Evolutionary conservation across 2,888 invertebrate species (phyloP), one percentile per base, ranked within the genome.

Genomic region (Suillia variegata): DNA sequence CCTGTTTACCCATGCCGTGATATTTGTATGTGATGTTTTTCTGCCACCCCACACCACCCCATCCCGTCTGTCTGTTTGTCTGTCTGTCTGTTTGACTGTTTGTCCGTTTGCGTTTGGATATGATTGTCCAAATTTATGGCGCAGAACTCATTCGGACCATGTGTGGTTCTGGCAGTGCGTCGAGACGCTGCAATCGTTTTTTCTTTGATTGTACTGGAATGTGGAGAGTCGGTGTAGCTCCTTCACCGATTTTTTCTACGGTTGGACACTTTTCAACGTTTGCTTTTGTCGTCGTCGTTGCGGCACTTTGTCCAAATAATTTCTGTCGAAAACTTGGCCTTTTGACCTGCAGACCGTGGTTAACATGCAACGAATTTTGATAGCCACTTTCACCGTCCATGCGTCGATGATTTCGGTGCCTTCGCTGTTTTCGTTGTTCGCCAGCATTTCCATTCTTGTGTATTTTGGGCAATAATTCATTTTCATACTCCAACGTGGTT

Each of bases 321-420:
- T 78, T 78, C 20, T 79, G 74, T 20, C 80, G 65, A 26, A 79
- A 70, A 34, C 77, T 79, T 17, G 76, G 74, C 26, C 76, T 69
- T 57, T 74, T 78, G 2, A 62, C 54, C 48, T 67, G 67, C 47
- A 69, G 60, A 52, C 65, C 67, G 63, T 70, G 72, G 22, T 65
- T 68, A 26, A 55, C 69, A 61, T 69, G 24, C 54, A 68, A 65
- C 60, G 75, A 53, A 61, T 68, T 6, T 59, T 65, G 18, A 64
- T 61, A 2, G 63, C 70, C n/a, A 57, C 48, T 34, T 49, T 33
- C 60, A 18, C 31, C 60, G 42, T 18, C 49, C 31, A 24, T 20
- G 62, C 65, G 61, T 42, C 72, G 71, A 2, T 70, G 69, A 38
- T 69, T 61, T 31, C 67, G 61, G 4, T 73, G 70, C 38, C 73